A percentile compares a stretch with the other conserved stretches of the same genome.
Conservation (phyloP, 2,888 invertebrate genomes). For the Eupeodes latifasciatus region DNA sequence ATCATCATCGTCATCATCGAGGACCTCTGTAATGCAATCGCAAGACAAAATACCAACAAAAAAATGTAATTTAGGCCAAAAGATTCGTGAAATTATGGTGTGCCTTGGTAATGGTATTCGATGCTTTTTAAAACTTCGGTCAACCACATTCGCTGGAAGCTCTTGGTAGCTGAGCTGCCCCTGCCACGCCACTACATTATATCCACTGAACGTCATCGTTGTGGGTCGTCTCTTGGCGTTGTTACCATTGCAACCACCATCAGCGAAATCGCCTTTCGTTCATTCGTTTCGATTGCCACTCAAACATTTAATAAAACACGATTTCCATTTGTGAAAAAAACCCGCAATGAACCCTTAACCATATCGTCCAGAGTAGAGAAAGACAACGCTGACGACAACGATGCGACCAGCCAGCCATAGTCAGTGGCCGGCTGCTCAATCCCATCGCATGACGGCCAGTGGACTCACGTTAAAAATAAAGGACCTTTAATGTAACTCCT, state of each 20-base stretch:
- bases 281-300: conserved; percentile 55
- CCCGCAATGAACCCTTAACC: conserved; percentile 26
- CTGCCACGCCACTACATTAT: neutral
- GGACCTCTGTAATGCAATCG: neutral
- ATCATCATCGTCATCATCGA: neutral
- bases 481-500: conserved; percentile 41
- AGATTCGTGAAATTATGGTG: conserved; percentile 46
- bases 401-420: neutral
- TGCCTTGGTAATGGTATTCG: conserved; percentile 39
- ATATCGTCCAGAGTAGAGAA: neutral
- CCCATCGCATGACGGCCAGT: neutral
- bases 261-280: conserved; percentile 39
- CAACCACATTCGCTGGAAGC: conserved; percentile 41
- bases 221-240: neutral
- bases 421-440: neutral
- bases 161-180: neutral
- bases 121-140: conserved; percentile 56
- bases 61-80: conserved; percentile 28
- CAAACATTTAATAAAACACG: conserved; percentile 56
- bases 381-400: conserved; percentile 10
- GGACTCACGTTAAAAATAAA: neutral
- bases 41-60: neutral
- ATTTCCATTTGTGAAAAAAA: conserved; percentile 39
- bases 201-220: neutral
- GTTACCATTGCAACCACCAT: neutral